phyloP scores from a whole-genome alignment of 2,888 invertebrate species.

The Trilocha varians region DNA sequence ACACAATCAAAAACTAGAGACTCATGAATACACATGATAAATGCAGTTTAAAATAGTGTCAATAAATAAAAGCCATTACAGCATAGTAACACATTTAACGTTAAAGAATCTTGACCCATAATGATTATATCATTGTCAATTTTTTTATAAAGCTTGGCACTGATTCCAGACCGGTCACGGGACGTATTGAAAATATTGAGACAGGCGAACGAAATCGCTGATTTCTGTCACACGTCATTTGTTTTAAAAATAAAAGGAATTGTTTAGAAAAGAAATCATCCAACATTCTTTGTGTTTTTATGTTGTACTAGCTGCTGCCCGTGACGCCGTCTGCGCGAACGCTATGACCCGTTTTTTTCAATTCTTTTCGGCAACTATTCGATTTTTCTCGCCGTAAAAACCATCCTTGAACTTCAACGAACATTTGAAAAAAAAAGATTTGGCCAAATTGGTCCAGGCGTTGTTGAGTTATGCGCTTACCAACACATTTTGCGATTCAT shows the following conservation, averaged over 20 bases:
- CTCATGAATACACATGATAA: too few species aligned
- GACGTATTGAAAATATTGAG: constrained; percentile 1
- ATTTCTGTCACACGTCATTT: neutral
- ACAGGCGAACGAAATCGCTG: neutral
- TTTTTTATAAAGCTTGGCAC: constrained; percentile 4
- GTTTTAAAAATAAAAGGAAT: neutral
- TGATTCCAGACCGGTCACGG: constrained; percentile 4
- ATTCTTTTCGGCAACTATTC: too few species aligned
- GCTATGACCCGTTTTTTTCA: too few species aligned
- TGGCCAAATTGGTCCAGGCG: too few species aligned
- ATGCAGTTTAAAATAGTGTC: too few species aligned
- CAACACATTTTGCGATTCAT: too few species aligned
- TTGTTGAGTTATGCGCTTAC: too few species aligned
- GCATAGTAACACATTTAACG: constrained; percentile 1
- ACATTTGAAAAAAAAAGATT: too few species aligned
- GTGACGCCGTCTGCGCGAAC: too few species aligned
- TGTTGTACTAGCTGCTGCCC: neutral
- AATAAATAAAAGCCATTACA: neutral
- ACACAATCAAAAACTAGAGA: too few species aligned
- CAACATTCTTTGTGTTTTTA: neutral
- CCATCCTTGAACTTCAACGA: too few species aligned
- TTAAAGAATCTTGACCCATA: neutral
- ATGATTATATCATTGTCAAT: neutral
- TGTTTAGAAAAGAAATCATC: neutral
- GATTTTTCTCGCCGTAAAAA: too few species aligned